Evolutionary conservation across 1,140 invertebrate genomes (phyloP).

Genomic region (Cydia fagiglandana): DNA sequence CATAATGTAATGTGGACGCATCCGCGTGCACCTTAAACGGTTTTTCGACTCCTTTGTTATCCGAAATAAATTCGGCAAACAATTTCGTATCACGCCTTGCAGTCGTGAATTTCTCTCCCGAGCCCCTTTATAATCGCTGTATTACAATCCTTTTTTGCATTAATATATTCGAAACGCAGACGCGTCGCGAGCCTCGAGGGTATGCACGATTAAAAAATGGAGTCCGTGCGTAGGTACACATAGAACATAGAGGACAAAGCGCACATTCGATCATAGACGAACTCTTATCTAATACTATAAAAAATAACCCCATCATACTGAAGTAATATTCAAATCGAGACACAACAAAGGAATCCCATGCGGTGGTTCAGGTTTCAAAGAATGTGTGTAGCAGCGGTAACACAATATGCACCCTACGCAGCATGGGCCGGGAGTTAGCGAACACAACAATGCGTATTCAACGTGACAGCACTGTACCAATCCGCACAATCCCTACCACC

Average conservation of each 20-base stretch:
- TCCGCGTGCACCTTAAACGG: constrained; percentile 73
- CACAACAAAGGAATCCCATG: constrained; percentile 71
- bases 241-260: neutral
- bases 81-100: constrained; percentile 56
- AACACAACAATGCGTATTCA: constrained; percentile 33
- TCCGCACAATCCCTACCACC: neutral
- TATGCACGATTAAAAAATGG: constrained; percentile 5
- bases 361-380: constrained; percentile 67
- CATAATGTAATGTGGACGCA: constrained; percentile 69
- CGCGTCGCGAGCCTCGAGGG: constrained; percentile 5
- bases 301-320: constrained; percentile 61
- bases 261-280: neutral
- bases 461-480: constrained; percentile 9
- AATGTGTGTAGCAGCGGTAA: constrained; percentile 64
- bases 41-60: constrained; percentile 73
- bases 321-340: constrained; percentile 72
- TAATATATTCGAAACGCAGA: constrained; percentile 4
- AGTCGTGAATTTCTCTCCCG: constrained; percentile 51
- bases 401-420: constrained; percentile 63
- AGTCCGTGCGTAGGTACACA: neutral
- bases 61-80: constrained; percentile 67
- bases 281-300: constrained; percentile 55
- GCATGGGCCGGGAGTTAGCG: constrained; percentile 46
- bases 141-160: constrained; percentile 33
- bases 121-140: constrained; percentile 56